Base-by-base conservation (phyloP, 2,888 invertebrate species). In the Stegophylla sp. region DNA sequence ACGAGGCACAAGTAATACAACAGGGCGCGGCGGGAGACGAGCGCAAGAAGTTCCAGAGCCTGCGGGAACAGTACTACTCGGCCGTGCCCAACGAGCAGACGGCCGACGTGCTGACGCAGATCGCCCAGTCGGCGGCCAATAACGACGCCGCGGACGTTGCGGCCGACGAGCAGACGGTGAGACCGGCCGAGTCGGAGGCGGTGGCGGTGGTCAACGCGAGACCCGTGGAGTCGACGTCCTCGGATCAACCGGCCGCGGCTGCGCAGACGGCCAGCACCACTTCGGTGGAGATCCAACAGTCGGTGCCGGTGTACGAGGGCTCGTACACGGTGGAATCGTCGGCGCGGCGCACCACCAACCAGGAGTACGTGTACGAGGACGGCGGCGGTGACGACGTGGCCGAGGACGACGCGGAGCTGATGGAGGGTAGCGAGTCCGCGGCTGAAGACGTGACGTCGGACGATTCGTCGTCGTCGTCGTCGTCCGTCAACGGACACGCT, bases 311-410 rank as follows among this genome's bases (percentile, higher is more conserved):
- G 81, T 84, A 84, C 82, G 81, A 83, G 84, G 75, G 43, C n/a
- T n/a, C 64, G 85, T 90, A 89, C 83, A 86, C 87, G 10, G 86
- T 87, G 83, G 86, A 87, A 10, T 86, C 87, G 15, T 87, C 87
- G 82, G 34, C 34, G 7, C 85, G 86, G 20, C 84, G 85, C 66
- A 72, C 77, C 43, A 48, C 77, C 43, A 48, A 74, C 5, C 74
- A 82, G 48, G 79, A 79, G 71, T 71, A 79, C 67, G 79, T 1
- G 45, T 61, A 79, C n/a, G 77, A 83, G 28, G 66, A 69, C 26
- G 61, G 82, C 12, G 77, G 72, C 41, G 51, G 17, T 12, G n/a
- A n/a, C n/a, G n/a, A n/a, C n/a, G n/a, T n/a, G n/a, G n/a, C n/a
- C n/a, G n/a, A 34, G 7, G 34, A 34, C 34, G 74, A 83, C 20